Conservation (phyloP, 2,888 invertebrate species). For the Platerodrilus igneus region DNA sequence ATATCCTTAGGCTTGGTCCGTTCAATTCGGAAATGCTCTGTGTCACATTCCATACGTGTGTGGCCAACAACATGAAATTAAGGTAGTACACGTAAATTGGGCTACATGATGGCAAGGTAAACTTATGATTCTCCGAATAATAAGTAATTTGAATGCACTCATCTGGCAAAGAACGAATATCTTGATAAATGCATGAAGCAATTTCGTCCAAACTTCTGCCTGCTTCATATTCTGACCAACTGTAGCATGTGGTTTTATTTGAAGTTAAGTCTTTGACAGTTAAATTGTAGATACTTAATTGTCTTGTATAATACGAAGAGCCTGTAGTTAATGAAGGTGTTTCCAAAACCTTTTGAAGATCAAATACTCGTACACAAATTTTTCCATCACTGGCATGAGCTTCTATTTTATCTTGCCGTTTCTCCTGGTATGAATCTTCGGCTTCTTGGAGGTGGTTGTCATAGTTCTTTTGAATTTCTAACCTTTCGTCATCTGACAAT, state of each 20-base stretch:
- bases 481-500: constrained; percentile 1
- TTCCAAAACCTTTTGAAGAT: too few relatives aligned
- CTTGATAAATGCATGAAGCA: constrained; percentile 1
- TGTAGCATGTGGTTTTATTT: constrained; percentile 1
- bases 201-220: constrained; percentile 2
- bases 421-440: too few relatives aligned
- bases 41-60: constrained; percentile 3
- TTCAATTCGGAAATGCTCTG: constrained; percentile 1
- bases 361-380: constrained; percentile 2
- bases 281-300: constrained; percentile 1
- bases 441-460: neutral
- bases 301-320: constrained; percentile 1
- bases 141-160: neutral
- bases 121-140: constrained; percentile 2
- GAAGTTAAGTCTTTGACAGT: constrained; percentile 1
- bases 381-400: constrained; percentile 1
- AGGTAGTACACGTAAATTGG: neutral
- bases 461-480: neutral
- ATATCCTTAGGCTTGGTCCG: constrained; percentile 2
- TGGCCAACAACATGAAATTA: constrained; percentile 2
- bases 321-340: constrained; percentile 2
- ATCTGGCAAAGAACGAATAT: neutral
- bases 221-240: constrained; percentile 2
- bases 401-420: constrained; percentile 1
- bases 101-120: neutral